Conservation (phyloP, 1,140 invertebrate species). For the Apis cerana region DNA sequence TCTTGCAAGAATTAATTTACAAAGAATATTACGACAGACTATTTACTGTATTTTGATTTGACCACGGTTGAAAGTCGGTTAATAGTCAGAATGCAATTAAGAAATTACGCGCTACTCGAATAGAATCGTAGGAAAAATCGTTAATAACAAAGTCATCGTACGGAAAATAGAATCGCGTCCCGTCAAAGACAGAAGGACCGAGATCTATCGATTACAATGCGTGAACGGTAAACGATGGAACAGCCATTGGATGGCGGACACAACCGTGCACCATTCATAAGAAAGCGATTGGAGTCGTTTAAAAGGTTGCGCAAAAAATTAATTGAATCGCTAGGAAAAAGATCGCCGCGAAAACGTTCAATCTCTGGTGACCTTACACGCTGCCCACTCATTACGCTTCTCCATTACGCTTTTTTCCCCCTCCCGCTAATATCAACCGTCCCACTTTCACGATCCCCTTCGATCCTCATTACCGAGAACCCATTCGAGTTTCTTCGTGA, state of each 20-base stretch:
- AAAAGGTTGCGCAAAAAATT: neutral
- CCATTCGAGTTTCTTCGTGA: neutral
- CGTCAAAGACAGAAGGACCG: neutral
- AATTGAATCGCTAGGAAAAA: slow-evolving; percentile 12
- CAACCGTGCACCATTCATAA: neutral
- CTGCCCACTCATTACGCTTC: neutral
- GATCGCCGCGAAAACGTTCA: neutral
- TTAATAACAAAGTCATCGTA: neutral
- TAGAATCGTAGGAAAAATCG: neutral
- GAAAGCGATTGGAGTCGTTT: neutral
- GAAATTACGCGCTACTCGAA: neutral
- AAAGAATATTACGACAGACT: too few species aligned
- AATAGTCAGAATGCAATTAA: too few species aligned
- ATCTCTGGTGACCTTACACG: neutral
- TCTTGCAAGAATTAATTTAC: too few species aligned
- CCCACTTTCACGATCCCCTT: neutral
- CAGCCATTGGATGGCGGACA: neutral
- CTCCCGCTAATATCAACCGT: slow-evolving; percentile 21
- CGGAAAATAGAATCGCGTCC: neutral
- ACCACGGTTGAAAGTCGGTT: too few species aligned
- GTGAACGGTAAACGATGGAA: neutral
- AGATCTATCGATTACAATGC: neutral
- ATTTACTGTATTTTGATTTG: too few species aligned
- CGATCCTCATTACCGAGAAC: neutral
- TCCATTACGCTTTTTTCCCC: slow-evolving; percentile 17